These are phyloP conservation scores for Mystacides longicornis DNA, from an alignment of 2,888 invertebrate genomes.

Conservation along the genomic window DNA sequence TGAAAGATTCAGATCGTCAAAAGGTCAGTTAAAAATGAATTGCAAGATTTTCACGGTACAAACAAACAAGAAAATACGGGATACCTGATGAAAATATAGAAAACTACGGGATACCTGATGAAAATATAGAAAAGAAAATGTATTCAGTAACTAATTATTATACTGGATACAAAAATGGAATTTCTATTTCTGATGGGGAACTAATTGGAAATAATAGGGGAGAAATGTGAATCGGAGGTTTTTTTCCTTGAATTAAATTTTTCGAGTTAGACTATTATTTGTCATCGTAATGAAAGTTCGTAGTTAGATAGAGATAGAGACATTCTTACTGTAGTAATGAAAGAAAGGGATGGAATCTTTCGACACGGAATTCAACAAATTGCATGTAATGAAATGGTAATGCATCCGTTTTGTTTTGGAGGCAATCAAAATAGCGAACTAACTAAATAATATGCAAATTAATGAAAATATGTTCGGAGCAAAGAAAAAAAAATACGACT, in stretches of 20 bases:
- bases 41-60: too few relatives aligned
- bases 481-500: too few relatives aligned
- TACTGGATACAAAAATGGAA: too few relatives aligned
- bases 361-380: conserved; percentile 17
- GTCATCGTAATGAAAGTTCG: not conserved
- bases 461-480: not conserved
- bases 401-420: conserved; percentile 24
- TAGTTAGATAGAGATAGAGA: too few relatives aligned
- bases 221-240: not conserved
- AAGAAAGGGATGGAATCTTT: not conserved
- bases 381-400: conserved; percentile 26
- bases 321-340: too few relatives aligned
- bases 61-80: too few relatives aligned
- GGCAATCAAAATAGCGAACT: conserved; percentile 22
- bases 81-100: too few relatives aligned
- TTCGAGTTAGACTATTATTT: not conserved
- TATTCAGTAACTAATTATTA: too few relatives aligned
- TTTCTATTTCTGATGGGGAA: not conserved
- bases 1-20: too few relatives aligned
- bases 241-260: not conserved
- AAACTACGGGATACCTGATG: too few relatives aligned
- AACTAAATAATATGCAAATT: conserved; percentile 27
- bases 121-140: too few relatives aligned
- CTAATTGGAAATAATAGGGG: conserved; percentile 1
- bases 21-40: too few relatives aligned